phyloP scores from a whole-genome alignment of 2,113 vertebrate genomes.

The Noturus placidus region DNA sequence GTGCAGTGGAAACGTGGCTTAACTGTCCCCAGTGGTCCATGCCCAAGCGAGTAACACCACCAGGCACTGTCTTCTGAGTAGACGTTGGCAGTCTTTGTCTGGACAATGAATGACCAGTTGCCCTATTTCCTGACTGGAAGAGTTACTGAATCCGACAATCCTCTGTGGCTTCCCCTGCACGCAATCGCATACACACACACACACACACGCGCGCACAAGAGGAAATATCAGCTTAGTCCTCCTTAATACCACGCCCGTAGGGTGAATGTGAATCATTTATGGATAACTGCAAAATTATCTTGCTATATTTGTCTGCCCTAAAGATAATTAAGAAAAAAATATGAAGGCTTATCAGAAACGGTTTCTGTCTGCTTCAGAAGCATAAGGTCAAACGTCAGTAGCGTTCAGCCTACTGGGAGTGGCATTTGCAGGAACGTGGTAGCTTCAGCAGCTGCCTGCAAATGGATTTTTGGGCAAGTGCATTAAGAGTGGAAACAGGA shows the following conservation, averaged over 20 bases:
- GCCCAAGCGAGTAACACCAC: conserved; percentile 72
- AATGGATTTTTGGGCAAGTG: conserved; percentile 23
- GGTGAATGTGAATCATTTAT: conserved; percentile 23
- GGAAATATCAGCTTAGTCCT: conserved; percentile 66
- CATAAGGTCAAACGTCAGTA: conserved; percentile 24
- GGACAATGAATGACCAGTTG: conserved; percentile 67
- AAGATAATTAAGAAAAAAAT: conserved; percentile 18
- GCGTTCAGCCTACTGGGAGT: background rate
- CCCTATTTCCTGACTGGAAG: conserved; percentile 70
- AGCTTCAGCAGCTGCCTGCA: conserved; percentile 20
- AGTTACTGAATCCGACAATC: conserved; percentile 64
- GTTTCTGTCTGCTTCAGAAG: conserved; percentile 31
- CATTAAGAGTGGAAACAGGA: conserved; percentile 33
- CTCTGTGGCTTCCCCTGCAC: conserved; percentile 58
- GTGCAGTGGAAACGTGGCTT: too few species aligned
- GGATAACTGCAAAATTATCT: conserved; percentile 20
- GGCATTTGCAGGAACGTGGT: conserved; percentile 27
- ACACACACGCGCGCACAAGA: conserved; percentile 43
- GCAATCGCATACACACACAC: conserved; percentile 47
- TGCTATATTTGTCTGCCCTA: conserved; percentile 25
- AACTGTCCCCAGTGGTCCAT: conserved; percentile 69
- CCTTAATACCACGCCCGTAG: conserved; percentile 37
- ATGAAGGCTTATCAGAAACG: background rate
- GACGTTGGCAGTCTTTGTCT: conserved; percentile 53
- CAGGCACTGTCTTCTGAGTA: background rate